A percentile compares a stretch with the other conserved stretches of the same genome.
phyloP scores from a whole-genome alignment of 2,113 vertebrate species.

The Platichthys stellatus region DNA sequence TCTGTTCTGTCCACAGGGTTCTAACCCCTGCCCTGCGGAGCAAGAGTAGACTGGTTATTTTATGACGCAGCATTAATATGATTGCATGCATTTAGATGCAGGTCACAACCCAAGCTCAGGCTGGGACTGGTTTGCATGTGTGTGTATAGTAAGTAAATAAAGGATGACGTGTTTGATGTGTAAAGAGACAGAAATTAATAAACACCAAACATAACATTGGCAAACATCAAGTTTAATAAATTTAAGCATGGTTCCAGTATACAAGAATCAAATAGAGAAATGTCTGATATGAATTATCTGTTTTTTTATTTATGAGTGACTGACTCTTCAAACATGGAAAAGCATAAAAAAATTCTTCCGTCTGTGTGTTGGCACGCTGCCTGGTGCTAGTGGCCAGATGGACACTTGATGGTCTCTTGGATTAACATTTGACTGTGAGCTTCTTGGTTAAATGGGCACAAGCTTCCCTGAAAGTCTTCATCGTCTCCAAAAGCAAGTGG shows the following conservation, averaged over 20 bases:
- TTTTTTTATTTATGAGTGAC: background rate
- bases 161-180: background rate
- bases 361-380: slow-evolving; percentile 42
- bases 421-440: slow-evolving; percentile 47
- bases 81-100: too few relatives aligned
- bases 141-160: too few relatives aligned
- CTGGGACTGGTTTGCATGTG: too few relatives aligned
- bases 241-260: background rate
- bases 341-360: slow-evolving; percentile 22
- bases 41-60: too few relatives aligned
- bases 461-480: slow-evolving; percentile 30
- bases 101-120: too few relatives aligned
- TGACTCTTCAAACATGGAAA: slow-evolving; percentile 25
- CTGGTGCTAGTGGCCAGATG: slow-evolving; percentile 48
- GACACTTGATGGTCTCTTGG: slow-evolving; percentile 50
- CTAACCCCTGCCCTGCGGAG: too few relatives aligned
- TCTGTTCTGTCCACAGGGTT: too few relatives aligned
- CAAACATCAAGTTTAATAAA: background rate
- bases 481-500: slow-evolving; percentile 44
- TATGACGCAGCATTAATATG: too few relatives aligned
- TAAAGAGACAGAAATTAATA: background rate
- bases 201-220: background rate
- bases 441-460: slow-evolving; percentile 1
- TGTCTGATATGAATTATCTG: background rate
- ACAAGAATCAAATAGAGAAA: background rate